phyloP scores from a whole-genome alignment of 2,113 vertebrate genomes.

The Hyperopisus bebe region DNA sequence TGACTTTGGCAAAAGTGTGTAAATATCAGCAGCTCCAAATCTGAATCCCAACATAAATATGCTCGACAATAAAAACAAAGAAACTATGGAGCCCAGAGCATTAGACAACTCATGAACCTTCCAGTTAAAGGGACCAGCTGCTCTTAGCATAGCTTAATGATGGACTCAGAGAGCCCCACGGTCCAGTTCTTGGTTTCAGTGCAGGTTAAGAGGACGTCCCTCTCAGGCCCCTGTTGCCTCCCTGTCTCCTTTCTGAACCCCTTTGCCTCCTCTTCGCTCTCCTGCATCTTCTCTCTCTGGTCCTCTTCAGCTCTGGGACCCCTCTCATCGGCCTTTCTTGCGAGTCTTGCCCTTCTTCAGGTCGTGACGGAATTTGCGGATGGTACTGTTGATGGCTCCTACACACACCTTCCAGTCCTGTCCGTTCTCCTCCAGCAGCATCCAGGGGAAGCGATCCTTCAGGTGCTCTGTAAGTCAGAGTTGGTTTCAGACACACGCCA shows the following conservation, averaged over 20 bases:
- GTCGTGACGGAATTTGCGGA: slow-evolving; percentile 55
- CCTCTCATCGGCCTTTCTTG: slow-evolving; percentile 13
- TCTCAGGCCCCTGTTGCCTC: background rate
- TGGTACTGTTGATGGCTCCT: slow-evolving; percentile 61
- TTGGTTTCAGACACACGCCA: background rate
- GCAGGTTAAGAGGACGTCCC: background rate
- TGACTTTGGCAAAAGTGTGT: background rate
- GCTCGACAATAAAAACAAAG: background rate
- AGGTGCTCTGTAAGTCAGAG: slow-evolving; percentile 61
- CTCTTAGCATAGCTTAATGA: background rate
- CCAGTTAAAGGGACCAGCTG: background rate
- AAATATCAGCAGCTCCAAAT: background rate
- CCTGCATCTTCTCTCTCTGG: background rate
- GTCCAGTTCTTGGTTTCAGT: background rate
- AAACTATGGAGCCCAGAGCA: background rate
- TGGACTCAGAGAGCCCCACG: background rate
- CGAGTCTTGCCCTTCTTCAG: slow-evolving; percentile 35
- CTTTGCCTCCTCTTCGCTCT: background rate
- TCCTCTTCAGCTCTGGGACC: background rate
- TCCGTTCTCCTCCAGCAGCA: slow-evolving; percentile 59
- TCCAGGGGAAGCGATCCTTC: slow-evolving; percentile 54
- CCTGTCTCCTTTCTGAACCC: background rate
- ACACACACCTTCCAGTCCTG: slow-evolving; percentile 68
- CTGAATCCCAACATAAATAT: background rate
- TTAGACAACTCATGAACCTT: background rate